Conservation (phyloP, 1,140 invertebrate genomes). For the Littorina saxatilis region DNA sequence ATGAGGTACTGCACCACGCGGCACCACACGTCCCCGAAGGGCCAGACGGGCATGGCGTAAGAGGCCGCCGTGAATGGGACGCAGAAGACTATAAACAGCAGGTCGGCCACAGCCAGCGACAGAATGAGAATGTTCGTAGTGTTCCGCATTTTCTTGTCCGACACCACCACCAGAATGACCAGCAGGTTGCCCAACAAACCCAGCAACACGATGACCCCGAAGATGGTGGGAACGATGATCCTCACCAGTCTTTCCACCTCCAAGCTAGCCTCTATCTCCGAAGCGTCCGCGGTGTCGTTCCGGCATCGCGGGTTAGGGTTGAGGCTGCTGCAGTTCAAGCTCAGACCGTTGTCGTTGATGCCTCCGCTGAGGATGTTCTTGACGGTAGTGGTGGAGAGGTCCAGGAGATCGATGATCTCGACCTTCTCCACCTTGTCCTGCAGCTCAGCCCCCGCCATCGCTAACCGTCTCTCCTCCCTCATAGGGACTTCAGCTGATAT, state of each 20-base stretch:
- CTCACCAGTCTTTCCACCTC: conserved; percentile 58
- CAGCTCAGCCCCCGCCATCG: neutral
- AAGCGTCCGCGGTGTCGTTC: neutral
- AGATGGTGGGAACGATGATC: conserved; percentile 86
- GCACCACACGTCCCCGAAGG: conserved; percentile 93
- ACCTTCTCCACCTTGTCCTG: conserved; percentile 25
- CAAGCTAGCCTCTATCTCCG: neutral
- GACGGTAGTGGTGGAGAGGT: neutral
- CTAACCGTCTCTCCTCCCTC: neutral
- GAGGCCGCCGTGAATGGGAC: conserved; percentile 83
- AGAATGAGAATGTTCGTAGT: conserved; percentile 94
- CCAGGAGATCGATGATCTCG: neutral
- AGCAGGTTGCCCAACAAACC: conserved; percentile 92
- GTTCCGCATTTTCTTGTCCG: conserved; percentile 93
- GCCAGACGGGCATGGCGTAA: conserved; percentile 81
- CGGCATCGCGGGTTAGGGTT: neutral
- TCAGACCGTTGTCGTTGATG: neutral
- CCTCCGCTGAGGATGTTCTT: neutral
- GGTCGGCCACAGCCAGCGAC: conserved; percentile 90
- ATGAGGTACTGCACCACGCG: conserved; percentile 86
- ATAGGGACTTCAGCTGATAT: neutral
- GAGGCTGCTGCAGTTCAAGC: neutral
- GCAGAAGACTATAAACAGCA: conserved; percentile 96
- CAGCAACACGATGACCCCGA: conserved; percentile 90
- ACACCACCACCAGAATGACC: conserved; percentile 89